Evolutionary conservation across 2,888 invertebrate species (phyloP).

Genomic region (Dasysyrphus albostriatus): DNA sequence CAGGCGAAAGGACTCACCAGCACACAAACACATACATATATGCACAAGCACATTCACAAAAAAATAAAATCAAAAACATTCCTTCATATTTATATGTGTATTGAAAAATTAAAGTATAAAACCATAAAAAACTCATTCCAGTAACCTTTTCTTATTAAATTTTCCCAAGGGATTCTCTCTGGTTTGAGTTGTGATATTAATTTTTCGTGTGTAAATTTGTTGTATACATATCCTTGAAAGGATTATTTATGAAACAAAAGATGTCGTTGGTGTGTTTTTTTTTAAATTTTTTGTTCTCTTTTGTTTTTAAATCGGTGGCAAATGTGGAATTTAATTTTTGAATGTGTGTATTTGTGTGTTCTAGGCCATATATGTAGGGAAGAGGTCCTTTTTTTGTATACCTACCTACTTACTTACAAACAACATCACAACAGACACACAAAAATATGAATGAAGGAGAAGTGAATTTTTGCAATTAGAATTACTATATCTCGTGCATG

Average conservation of each 20-base stretch:
- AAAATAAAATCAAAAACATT: conserved; percentile 65
- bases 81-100: conserved; percentile 40
- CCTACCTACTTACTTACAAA: no score
- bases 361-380: conserved; percentile 31
- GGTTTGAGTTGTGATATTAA: conserved; percentile 58
- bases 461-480: conserved; percentile 58
- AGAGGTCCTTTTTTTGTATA: conserved; percentile 1
- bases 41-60: background rate
- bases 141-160: conserved; percentile 64
- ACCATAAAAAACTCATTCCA: conserved; percentile 43
- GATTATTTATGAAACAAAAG: conserved; percentile 73
- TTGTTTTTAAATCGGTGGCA: conserved; percentile 24
- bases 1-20: conserved; percentile 57
- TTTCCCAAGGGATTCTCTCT: conserved; percentile 12
- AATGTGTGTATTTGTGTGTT: conserved; percentile 40
- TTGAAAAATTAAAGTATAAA: conserved; percentile 71
- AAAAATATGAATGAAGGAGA: conserved; percentile 1
- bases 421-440: background rate
- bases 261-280: conserved; percentile 42
- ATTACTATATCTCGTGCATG: conserved; percentile 60
- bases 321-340: conserved; percentile 61
- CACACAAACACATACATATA: conserved; percentile 33
- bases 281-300: conserved; percentile 26
- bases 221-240: conserved; percentile 63
- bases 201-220: conserved; percentile 72